A percentile compares a stretch with the other conserved stretches of the same genome.
Evolutionary conservation across 2,888 invertebrate genomes (phyloP).

Genomic region (Drosophila parthenogenetica): DNA sequence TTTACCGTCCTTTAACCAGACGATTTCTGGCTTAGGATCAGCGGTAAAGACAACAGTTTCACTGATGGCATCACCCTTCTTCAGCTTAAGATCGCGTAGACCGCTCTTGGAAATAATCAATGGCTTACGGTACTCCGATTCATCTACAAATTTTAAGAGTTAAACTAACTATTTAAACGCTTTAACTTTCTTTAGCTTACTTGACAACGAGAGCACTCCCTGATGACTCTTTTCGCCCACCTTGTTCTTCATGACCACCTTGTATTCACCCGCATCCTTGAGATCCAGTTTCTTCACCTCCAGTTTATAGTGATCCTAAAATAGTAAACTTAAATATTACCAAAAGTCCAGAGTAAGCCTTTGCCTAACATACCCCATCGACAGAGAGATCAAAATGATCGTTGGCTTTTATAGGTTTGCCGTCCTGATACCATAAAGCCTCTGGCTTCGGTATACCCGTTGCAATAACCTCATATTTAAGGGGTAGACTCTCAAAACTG

Average conservation of each 20-base stretch:
- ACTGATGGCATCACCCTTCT: constrained; percentile 89
- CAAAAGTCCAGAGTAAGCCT: not conserved
- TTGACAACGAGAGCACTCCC: constrained; percentile 90
- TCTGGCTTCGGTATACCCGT: constrained; percentile 91
- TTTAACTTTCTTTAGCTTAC: constrained; percentile 85
- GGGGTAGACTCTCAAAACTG: constrained; percentile 92
- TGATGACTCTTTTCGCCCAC: constrained; percentile 91
- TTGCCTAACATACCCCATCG: constrained; percentile 86
- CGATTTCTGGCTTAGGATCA: constrained; percentile 94
- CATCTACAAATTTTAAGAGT: constrained; percentile 86
- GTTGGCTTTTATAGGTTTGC: constrained; percentile 89
- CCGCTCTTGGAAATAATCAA: constrained; percentile 89
- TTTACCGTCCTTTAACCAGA: constrained; percentile 92
- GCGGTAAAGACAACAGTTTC: constrained; percentile 92
- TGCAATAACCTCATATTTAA: constrained; percentile 92
- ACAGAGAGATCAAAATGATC: constrained; percentile 88
- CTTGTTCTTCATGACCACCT: constrained; percentile 92
- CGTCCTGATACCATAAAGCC: constrained; percentile 92
- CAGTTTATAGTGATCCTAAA: constrained; percentile 89
- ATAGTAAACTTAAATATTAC: not conserved
- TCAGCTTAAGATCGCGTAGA: constrained; percentile 89
- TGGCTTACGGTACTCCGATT: constrained; percentile 91
- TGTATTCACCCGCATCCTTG: constrained; percentile 92
- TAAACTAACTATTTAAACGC: not conserved
- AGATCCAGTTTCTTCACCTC: constrained; percentile 89